Evolutionary conservation across 1,140 invertebrate genomes (phyloP), one percentile per base, ranked within the genome.

Genomic region (Anastrepha obliqua): DNA sequence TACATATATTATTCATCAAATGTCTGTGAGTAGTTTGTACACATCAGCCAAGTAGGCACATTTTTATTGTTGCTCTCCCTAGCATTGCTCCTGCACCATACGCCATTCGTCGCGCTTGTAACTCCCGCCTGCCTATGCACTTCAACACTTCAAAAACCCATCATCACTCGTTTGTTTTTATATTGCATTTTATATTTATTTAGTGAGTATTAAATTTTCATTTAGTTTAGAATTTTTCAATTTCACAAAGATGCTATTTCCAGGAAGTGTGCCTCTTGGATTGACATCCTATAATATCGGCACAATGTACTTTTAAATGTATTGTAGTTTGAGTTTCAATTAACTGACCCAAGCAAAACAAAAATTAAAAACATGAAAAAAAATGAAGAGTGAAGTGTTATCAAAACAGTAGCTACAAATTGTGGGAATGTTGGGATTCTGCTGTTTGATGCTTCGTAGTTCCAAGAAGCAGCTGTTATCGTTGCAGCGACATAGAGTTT

Each of bases 111-210:
- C n/a, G 47, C n/a, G 47, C 47, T 81, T 55, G 44, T 13, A 74
- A 55, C 51, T 81, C 74, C 74, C 15, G 44, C 29, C 74, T 81
- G 74, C 8, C 60, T 62, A 62, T 51, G 4, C 74, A 81, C 74
- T 81, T 81, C 74, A 81, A 81, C 74, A 81, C 74, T 81, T 81
- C 74, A 81, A 81, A 81, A 81, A 81, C 74, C 55, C 74, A 81
- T 81, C 74, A 81, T 81, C 74, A 81, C 42, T 70, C 67, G 42
- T 47, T 55, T n/a, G 17, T n/a, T n/a, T 20, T n/a, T 55, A n/a
- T 29, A 11, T 81, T 81, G 47, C 29, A n/a, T 29, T 29, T 29
- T 29, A 29, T 29, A 29, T 81, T 81, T 51, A 81, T 55, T 81
- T 81, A 81, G 47, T 81, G 74, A 81, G 74, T 81, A 81, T 81